phyloP scores from a whole-genome alignment of 2,113 vertebrate species.

The Pica pica region DNA sequence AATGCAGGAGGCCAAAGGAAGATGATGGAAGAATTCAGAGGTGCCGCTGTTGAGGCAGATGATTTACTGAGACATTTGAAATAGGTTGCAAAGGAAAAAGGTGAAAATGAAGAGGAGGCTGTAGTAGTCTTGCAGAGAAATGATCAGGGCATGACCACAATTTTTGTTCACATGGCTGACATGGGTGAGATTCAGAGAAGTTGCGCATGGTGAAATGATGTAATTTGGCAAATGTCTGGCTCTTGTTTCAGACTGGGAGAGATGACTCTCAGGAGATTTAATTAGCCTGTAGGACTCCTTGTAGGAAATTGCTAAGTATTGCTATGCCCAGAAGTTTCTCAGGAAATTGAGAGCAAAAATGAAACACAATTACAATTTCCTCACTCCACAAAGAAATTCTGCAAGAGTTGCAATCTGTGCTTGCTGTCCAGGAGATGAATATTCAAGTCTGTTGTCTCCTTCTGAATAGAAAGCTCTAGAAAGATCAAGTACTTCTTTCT shows the following conservation, averaged over 20 bases:
- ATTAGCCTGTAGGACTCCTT: neutral
- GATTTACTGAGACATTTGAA: conserved; percentile 51
- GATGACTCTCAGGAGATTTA: conserved; percentile 9
- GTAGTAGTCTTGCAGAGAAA: neutral
- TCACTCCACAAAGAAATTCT: neutral
- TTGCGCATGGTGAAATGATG: neutral
- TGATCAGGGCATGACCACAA: neutral
- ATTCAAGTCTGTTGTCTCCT: neutral
- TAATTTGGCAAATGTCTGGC: conserved; percentile 1
- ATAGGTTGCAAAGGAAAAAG: conserved; percentile 3
- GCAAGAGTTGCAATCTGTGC: neutral
- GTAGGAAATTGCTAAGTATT: neutral
- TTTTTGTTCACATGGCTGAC: conserved; percentile 1
- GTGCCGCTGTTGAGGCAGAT: neutral
- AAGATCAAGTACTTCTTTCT: neutral
- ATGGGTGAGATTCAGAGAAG: neutral
- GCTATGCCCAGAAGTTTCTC: neutral
- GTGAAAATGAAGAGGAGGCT: conserved; percentile 33
- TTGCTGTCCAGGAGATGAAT: neutral
- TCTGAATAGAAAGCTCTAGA: neutral
- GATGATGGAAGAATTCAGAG: conserved; percentile 27
- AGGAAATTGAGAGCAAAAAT: conserved; percentile 9
- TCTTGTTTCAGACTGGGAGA: neutral
- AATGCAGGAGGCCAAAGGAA: conserved; percentile 38
- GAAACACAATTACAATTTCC: neutral